Conservation (phyloP, 1,140 invertebrate species). For the Halyomorpha halys region DNA sequence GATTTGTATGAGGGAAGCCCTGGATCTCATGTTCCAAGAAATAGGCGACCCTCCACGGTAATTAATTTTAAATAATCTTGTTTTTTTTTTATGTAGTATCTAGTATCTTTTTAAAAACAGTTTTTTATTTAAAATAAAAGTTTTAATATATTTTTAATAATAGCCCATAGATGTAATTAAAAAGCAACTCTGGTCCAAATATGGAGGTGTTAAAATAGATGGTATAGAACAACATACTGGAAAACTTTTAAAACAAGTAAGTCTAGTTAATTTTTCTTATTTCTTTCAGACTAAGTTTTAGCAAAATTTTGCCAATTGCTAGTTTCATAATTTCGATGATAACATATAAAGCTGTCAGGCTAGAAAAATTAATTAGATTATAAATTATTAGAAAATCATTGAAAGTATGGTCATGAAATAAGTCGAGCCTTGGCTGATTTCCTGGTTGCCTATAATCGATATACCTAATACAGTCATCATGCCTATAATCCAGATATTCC, state of each 20-base stretch:
- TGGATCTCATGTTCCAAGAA: slow-evolving; percentile 12
- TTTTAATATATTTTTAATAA: slow-evolving; percentile 33
- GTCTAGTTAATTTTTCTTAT: not conserved
- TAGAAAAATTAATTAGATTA: too few species aligned
- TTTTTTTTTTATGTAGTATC: not conserved
- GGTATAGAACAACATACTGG: slow-evolving; percentile 22
- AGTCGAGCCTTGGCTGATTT: too few species aligned
- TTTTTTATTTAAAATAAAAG: too few species aligned
- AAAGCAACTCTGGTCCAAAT: slow-evolving; percentile 24
- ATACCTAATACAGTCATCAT: too few species aligned
- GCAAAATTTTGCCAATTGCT: too few species aligned
- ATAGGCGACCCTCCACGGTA: slow-evolving; percentile 5
- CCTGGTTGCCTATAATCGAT: too few species aligned
- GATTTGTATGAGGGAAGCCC: slow-evolving; percentile 20
- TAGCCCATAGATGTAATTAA: slow-evolving; percentile 38
- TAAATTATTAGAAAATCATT: too few species aligned
- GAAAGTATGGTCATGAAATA: too few species aligned
- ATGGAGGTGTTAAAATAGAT: slow-evolving; percentile 22
- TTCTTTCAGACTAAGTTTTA: too few species aligned
- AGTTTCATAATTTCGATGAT: too few species aligned
- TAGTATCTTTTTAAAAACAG: not conserved
- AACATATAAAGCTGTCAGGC: too few species aligned
- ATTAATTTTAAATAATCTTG: not conserved
- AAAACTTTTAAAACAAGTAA: slow-evolving; percentile 20
- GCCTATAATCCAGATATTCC: too few species aligned